Evolutionary conservation across 2,888 invertebrate genomes (phyloP).

Genomic region (Magallana nippona): DNA sequence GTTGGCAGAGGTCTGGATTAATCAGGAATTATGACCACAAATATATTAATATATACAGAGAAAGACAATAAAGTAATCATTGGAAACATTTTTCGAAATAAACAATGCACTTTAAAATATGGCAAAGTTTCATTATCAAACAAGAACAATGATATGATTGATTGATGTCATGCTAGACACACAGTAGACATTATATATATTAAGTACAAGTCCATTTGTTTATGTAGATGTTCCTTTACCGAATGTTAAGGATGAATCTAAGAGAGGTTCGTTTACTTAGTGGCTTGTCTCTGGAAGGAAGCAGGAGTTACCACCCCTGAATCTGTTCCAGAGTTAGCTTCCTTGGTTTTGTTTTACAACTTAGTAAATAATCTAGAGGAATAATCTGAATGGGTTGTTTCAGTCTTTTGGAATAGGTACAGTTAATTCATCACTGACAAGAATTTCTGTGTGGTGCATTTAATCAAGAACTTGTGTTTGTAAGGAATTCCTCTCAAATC

Average conservation of each 20-base stretch:
- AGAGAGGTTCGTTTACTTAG: background rate
- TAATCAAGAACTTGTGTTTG: background rate
- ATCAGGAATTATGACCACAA: no score
- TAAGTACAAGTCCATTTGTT: background rate
- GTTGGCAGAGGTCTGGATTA: no score
- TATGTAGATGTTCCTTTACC: conserved; percentile 1
- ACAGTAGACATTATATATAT: background rate
- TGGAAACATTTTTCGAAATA: no score
- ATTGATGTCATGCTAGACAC: background rate
- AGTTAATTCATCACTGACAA: background rate
- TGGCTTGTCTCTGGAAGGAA: no score
- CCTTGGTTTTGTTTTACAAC: background rate
- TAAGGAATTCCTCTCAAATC: background rate
- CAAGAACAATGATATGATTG: background rate
- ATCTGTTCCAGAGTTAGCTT: background rate
- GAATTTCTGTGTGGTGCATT: background rate
- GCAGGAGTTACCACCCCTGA: background rate
- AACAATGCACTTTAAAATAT: no score
- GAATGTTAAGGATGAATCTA: conserved; percentile 12
- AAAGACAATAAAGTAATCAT: no score
- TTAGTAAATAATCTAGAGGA: background rate
- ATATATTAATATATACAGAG: no score
- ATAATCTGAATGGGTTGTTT: background rate
- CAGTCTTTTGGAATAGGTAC: background rate
- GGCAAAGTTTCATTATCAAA: no score